A percentile compares a stretch with the other conserved stretches of the same genome.
These are phyloP conservation scores for Polyergus mexicanus DNA, from an alignment of 1,140 invertebrate genomes.

Conservation along the genomic window DNA sequence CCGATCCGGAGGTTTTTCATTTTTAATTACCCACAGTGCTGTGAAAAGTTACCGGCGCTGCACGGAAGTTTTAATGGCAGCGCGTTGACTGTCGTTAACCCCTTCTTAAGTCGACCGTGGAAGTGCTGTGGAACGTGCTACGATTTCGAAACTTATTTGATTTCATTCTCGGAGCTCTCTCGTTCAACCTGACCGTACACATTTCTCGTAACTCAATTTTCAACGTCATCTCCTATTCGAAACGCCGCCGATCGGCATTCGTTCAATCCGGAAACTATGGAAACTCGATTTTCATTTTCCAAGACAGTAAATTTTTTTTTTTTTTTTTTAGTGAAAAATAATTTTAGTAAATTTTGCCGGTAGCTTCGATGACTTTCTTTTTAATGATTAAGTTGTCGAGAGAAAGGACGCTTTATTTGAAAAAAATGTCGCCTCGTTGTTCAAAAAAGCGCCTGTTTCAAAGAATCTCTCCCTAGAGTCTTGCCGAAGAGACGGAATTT, in stretches of 20 bases:
- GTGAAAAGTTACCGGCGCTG: constrained; percentile 63
- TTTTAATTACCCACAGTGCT: constrained; percentile 71
- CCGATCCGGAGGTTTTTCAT: constrained; percentile 67
- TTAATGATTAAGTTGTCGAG: not conserved
- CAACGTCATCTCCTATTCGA: not conserved
- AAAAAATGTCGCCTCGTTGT: constrained; percentile 43
- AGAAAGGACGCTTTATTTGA: constrained; percentile 26
- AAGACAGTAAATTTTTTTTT: not conserved
- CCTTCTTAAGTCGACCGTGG: constrained; percentile 32
- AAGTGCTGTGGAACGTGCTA: constrained; percentile 47
- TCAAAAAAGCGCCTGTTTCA: constrained; percentile 55
- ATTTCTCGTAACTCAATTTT: constrained; percentile 33
- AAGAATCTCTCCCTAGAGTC: not conserved
- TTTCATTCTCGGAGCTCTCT: not conserved
- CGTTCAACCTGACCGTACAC: constrained; percentile 7
- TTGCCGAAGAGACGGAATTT: constrained; percentile 26
- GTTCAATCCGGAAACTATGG: not conserved
- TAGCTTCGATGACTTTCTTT: not conserved
- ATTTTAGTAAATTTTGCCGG: not conserved
- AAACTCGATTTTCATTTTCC: not conserved
- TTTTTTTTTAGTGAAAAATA: not conserved
- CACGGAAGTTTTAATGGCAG: constrained; percentile 71
- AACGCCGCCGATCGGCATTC: not conserved
- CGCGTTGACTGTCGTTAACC: constrained; percentile 60
- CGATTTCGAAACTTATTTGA: constrained; percentile 63